Conservation (phyloP, 1,140 invertebrate genomes). For the Amyelois transitella region DNA sequence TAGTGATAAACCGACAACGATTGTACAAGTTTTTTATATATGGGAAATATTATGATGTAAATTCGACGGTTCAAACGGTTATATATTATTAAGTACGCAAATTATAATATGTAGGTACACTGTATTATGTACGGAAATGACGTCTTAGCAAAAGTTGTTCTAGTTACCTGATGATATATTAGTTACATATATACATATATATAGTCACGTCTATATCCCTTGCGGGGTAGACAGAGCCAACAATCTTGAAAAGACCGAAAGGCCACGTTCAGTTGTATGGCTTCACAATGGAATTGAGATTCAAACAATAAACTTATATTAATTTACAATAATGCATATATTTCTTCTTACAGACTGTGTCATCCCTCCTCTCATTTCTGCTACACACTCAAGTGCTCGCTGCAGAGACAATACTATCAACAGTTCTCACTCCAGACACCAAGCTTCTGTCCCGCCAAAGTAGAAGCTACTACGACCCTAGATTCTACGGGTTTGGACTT, state of each 20-base stretch:
- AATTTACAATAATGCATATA: neutral
- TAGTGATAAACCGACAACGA: neutral
- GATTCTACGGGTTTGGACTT: conserved; percentile 30
- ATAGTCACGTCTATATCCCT: too few species aligned
- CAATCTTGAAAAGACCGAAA: too few species aligned
- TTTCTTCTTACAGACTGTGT: neutral
- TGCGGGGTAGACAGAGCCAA: too few species aligned
- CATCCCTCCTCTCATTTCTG: neutral
- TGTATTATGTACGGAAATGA: too few species aligned
- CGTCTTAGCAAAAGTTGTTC: too few species aligned
- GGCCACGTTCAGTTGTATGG: too few species aligned
- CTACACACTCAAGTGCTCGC: conserved; percentile 9
- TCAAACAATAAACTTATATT: neutral
- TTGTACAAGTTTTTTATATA: neutral
- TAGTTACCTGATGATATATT: too few species aligned
- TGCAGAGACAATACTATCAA: conserved; percentile 44
- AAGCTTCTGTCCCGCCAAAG: conserved; percentile 32
- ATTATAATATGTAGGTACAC: too few species aligned
- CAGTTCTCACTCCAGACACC: conserved; percentile 36
- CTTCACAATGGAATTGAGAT: too few species aligned
- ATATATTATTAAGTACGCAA: neutral
- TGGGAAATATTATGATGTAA: neutral
- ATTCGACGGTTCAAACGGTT: neutral
- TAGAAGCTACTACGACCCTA: conserved; percentile 54
- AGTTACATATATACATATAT: too few species aligned